Evolutionary conservation across 2,113 vertebrate species (phyloP).

Genomic region (Stercorarius parasiticus): DNA sequence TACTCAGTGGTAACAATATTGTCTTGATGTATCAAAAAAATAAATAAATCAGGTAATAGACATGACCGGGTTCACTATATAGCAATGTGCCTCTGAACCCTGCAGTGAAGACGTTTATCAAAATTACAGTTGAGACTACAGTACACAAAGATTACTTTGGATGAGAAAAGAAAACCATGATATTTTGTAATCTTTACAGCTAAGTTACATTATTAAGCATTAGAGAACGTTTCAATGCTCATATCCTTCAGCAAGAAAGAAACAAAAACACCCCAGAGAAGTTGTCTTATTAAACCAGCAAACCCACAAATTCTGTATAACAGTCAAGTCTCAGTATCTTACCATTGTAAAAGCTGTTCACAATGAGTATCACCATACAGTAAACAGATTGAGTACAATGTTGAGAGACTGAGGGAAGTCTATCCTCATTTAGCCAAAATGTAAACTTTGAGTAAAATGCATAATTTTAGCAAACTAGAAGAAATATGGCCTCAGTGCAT

Average conservation of each 20-base stretch:
- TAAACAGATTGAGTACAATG: background rate
- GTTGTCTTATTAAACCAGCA: background rate
- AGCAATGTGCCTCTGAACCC: background rate
- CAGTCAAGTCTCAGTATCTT: background rate
- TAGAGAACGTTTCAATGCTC: background rate
- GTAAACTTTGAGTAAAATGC: background rate
- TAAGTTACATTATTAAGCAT: background rate
- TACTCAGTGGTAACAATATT: background rate
- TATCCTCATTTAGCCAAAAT: background rate
- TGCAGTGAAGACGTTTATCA: background rate
- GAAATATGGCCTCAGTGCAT: background rate
- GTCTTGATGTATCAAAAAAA: background rate
- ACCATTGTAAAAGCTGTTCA: background rate
- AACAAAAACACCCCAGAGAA: background rate
- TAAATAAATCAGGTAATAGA: background rate
- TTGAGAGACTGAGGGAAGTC: background rate
- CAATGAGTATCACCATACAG: background rate
- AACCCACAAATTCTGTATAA: background rate
- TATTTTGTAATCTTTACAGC: background rate
- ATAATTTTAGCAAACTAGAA: background rate
- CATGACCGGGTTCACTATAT: background rate
- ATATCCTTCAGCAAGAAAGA: background rate
- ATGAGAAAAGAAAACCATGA: background rate
- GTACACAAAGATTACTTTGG: background rate
- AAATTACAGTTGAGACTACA: background rate